phyloP scores from a whole-genome alignment of 2,113 vertebrate genomes.

The Stigmatopora nigra region DNA sequence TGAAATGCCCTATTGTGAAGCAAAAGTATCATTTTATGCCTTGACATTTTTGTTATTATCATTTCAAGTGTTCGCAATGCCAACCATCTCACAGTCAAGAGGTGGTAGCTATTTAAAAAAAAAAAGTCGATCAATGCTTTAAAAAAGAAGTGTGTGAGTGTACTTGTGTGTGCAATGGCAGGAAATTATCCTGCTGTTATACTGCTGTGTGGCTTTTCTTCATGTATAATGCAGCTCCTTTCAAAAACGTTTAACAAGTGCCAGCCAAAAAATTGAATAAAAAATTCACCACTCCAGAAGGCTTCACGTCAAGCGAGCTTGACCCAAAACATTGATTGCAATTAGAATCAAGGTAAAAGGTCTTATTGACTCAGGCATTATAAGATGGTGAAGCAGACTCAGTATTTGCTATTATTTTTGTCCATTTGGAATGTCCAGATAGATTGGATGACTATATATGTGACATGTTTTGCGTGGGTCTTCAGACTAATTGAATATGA shows the following conservation, averaged over 20 bases:
- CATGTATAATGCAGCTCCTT: constrained; percentile 23
- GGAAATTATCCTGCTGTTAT: constrained; percentile 22
- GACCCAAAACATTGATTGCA: neutral
- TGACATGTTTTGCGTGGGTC: constrained; percentile 46
- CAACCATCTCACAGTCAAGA: constrained; percentile 26
- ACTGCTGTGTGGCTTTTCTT: constrained; percentile 15
- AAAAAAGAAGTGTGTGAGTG: constrained; percentile 24
- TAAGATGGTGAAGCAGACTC: no score
- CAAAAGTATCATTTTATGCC: neutral
- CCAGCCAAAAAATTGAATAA: constrained; percentile 20
- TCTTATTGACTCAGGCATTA: neutral
- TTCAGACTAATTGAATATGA: constrained; percentile 60
- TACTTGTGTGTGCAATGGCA: constrained; percentile 27
- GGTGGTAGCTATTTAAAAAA: constrained; percentile 16
- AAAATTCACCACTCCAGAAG: constrained; percentile 27
- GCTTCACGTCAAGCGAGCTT: constrained; percentile 16
- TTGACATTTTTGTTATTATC: neutral
- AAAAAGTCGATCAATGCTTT: constrained; percentile 14
- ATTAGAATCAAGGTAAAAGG: neutral
- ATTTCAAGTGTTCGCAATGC: neutral
- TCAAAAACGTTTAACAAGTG: constrained; percentile 15
- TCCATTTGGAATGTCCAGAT: no score
- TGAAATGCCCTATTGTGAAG: no score
- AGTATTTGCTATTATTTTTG: no score
- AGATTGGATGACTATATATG: neutral